Conservation (phyloP, 2,888 invertebrate genomes). For the Ornithoptera alexandrae region DNA sequence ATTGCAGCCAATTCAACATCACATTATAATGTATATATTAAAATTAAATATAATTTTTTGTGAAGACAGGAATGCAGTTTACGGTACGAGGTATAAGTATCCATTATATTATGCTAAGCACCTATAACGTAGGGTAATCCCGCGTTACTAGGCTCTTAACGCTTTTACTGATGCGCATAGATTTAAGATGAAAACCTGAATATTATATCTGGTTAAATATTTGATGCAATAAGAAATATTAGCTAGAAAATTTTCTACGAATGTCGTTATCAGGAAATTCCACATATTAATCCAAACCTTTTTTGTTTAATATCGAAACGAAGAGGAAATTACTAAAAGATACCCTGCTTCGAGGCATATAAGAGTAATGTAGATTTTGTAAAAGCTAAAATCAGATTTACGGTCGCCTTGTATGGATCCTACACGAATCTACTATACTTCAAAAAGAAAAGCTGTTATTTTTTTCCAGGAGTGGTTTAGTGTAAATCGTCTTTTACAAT, state of each 20-base stretch:
- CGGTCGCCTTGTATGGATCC: too few relatives aligned
- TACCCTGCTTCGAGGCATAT: too few relatives aligned
- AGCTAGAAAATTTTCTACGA: neutral
- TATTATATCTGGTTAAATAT: neutral
- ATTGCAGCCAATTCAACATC: too few relatives aligned
- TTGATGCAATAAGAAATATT: neutral
- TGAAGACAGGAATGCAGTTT: neutral
- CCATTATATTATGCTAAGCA: neutral
- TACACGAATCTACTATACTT: too few relatives aligned
- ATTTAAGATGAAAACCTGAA: neutral
- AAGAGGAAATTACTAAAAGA: too few relatives aligned
- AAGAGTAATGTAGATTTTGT: too few relatives aligned
- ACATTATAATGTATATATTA: neutral
- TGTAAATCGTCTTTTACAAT: too few relatives aligned
- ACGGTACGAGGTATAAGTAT: neutral
- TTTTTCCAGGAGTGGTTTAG: too few relatives aligned
- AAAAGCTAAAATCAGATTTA: too few relatives aligned
- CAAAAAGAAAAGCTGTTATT: too few relatives aligned
- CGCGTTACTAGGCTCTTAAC: neutral
- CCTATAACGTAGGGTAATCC: neutral
- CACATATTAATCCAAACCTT: neutral
- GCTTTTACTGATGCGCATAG: neutral
- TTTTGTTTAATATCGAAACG: too few relatives aligned
- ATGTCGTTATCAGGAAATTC: neutral
- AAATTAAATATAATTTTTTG: neutral